Evolutionary conservation across 2,888 invertebrate genomes (phyloP).

Genomic region (Bhutanitis thaidina): DNA sequence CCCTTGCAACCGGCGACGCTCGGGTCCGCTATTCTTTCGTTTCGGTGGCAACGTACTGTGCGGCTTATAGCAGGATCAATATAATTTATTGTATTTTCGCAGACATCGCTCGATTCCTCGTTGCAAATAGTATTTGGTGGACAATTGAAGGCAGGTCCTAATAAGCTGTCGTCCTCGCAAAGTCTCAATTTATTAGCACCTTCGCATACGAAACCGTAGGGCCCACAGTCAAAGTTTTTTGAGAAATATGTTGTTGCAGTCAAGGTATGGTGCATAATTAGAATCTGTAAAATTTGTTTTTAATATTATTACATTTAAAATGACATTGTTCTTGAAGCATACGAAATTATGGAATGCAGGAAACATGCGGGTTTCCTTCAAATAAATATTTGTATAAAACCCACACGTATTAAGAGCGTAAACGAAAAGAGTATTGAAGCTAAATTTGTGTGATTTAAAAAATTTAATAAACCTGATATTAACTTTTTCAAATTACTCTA

Average conservation of each 20-base stretch:
- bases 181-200: slow-evolving; percentile 49
- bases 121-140: slow-evolving; percentile 64
- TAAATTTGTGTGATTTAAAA: no score
- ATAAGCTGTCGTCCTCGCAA: slow-evolving; percentile 53
- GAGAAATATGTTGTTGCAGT: slow-evolving; percentile 32
- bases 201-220: slow-evolving; percentile 64
- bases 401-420: no score
- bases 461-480: no score
- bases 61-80: slow-evolving; percentile 54
- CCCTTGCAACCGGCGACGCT: slow-evolving; percentile 67
- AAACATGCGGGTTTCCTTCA: no score
- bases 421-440: no score
- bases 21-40: slow-evolving; percentile 66
- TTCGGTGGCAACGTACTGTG: slow-evolving; percentile 52
- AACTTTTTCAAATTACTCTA: no score
- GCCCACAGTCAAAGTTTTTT: slow-evolving; percentile 51
- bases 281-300: slow-evolving; percentile 32
- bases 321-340: no score
- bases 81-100: slow-evolving; percentile 55
- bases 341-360: no score
- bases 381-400: no score
- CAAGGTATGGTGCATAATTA: slow-evolving; percentile 16
- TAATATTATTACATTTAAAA: not conserved
- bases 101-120: slow-evolving; percentile 65
- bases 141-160: slow-evolving; percentile 61